Conservation (phyloP, 2,888 invertebrate species). For the Megaustenia siamemsis region DNA sequence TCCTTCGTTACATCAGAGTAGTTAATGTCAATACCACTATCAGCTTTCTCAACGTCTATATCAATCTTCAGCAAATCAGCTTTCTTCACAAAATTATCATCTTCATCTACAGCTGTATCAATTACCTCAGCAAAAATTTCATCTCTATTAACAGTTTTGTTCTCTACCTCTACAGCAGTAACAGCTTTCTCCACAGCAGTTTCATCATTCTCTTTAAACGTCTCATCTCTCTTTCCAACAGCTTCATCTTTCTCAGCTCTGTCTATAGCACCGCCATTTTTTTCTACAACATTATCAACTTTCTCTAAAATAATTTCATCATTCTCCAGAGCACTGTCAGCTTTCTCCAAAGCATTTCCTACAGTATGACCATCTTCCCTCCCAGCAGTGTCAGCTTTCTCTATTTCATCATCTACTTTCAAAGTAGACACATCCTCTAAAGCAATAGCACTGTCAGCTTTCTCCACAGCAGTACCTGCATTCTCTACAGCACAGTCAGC, state of each 20-base stretch:
- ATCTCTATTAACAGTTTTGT: background rate
- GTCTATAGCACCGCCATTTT: background rate
- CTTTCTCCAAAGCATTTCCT: background rate
- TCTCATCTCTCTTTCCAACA: conserved; percentile 4
- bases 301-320: background rate
- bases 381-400: background rate
- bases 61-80: background rate
- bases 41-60: background rate
- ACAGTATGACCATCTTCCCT: background rate
- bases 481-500: background rate
- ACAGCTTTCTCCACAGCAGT: background rate
- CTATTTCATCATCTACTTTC: background rate
- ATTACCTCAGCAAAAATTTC: background rate
- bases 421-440: background rate
- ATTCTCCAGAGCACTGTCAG: no score
- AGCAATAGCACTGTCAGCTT: background rate
- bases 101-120: background rate
- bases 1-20: background rate
- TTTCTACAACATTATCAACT: background rate
- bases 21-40: conserved; percentile 13
- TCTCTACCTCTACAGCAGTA: background rate
- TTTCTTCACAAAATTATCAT: background rate
- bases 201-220: background rate
- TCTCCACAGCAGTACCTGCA: background rate
- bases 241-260: background rate